phyloP scores from a whole-genome alignment of 2,888 invertebrate species.

The Leucoptera coffeella region DNA sequence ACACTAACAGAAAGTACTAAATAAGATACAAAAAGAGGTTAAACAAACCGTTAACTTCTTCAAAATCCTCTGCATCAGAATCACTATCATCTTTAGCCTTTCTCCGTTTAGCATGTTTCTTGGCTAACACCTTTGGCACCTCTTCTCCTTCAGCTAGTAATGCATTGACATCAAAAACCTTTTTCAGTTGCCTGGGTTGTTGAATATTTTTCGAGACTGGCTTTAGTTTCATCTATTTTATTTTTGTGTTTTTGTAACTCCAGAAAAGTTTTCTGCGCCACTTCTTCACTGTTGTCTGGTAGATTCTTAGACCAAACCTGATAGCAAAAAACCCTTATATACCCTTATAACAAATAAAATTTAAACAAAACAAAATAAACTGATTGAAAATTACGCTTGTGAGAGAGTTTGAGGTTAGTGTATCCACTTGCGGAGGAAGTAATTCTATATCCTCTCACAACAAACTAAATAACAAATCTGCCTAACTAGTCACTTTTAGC shows the following conservation, averaged over 20 bases:
- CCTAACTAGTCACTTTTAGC: not conserved
- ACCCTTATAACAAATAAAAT: not conserved
- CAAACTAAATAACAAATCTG: too few species aligned
- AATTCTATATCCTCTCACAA: too few species aligned
- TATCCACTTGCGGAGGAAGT: too few species aligned
- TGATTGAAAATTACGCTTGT: not conserved
- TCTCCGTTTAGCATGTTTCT: conserved; percentile 16
- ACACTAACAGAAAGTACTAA: too few species aligned
- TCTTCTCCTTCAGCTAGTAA: conserved; percentile 63
- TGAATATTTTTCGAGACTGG: conserved; percentile 44
- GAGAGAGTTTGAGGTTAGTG: not conserved
- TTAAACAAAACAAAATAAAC: not conserved
- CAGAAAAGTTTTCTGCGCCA: conserved; percentile 43
- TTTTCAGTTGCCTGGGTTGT: conserved; percentile 13
- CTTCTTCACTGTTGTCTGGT: conserved; percentile 28
- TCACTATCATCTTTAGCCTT: conserved; percentile 34
- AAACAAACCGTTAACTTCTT: conserved; percentile 61
- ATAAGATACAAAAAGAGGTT: not conserved
- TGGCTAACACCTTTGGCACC: conserved; percentile 11
- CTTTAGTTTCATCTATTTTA: conserved; percentile 56
- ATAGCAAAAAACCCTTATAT: too few species aligned
- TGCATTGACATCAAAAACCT: conserved; percentile 51
- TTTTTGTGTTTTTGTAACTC: conserved; percentile 54
- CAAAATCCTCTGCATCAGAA: conserved; percentile 66
- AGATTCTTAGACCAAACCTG: conserved; percentile 30